These are phyloP conservation scores for Macrotrachela quadricornifera DNA, from an alignment of 1,140 invertebrate genomes.

Conservation along the genomic window DNA sequence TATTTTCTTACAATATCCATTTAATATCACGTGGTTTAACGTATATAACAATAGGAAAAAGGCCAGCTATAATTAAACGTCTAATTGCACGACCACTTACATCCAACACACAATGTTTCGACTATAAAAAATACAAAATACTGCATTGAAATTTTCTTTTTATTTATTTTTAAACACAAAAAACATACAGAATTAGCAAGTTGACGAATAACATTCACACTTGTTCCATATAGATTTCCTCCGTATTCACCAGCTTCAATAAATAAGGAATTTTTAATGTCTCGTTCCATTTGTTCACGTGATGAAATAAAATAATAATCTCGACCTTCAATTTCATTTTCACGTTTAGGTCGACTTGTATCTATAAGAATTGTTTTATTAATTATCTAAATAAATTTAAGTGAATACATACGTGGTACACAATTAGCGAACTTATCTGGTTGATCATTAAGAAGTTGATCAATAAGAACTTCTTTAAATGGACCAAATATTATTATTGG, in stretches of 20 bases:
- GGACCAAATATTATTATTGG: constrained; percentile 94
- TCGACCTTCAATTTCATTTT: constrained; percentile 84
- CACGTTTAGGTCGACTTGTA: constrained; percentile 74
- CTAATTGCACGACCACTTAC: constrained; percentile 98
- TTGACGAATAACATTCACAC: constrained; percentile 79
- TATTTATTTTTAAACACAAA: too few relatives aligned
- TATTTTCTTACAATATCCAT: constrained; percentile 62
- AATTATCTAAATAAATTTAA: background rate
- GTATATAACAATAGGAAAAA: constrained; percentile 92
- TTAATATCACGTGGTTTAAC: constrained; percentile 92
- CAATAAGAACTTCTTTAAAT: constrained; percentile 92
- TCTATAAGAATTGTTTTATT: constrained; percentile 39
- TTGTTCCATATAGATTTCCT: constrained; percentile 95
- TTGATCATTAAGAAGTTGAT: constrained; percentile 91
- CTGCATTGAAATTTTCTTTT: background rate
- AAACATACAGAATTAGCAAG: constrained; percentile 72
- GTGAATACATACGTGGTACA: constrained; percentile 71
- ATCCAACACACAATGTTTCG: constrained; percentile 97
- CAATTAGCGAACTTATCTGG: constrained; percentile 95
- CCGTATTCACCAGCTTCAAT: constrained; percentile 99
- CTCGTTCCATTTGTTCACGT: constrained; percentile 89
- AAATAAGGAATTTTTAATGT: constrained; percentile 94
- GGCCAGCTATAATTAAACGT: constrained; percentile 78
- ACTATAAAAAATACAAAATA: constrained; percentile 35
- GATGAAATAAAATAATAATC: constrained; percentile 97